Evolutionary conservation across 2,888 invertebrate species (phyloP), one percentile per base, ranked within the genome.

Genomic region (Nemotelus nigrinus): DNA sequence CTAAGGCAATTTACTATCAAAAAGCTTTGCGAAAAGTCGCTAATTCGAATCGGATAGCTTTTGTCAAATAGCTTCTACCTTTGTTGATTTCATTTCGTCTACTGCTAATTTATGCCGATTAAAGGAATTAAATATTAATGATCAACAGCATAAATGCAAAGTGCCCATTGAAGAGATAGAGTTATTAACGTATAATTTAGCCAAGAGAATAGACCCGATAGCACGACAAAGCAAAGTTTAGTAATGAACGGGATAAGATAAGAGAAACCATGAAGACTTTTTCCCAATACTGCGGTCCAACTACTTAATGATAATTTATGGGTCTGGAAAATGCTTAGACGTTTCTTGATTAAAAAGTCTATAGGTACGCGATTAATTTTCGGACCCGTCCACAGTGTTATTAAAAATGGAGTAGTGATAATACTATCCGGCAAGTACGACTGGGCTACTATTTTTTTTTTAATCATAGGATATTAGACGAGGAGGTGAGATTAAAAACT

Each of bases 41-140:
- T 74, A 74, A 74, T 74, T 50, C 48, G 63, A 74, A 74, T 63
- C 74, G 60, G 48, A 74, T 74, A 60, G 63, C 60, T 41, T 72
- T 60, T 55, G 8, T 44, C 10, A 58, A 58, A 58, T 48, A 39
- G 8, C 47, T 45, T 60, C 10, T 53, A 3, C 57, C 60, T 45
- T 43, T 60, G 71, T 53, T 74, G 25, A 67, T 63, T 50, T 63
- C 47, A 67, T 76, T 68, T 57, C 58, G 44, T 50, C 55, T 72
- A 50, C 53, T 8, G 48, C 53, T 50, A 68, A 77, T 57, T 74
- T 79, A 79, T 77, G 77, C 77, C 77, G 79, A 74, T 74, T 60
- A n/a, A 63, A 74, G 74, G 72, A 77, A 77, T 79, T 79, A 77
- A 79, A 79, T 79, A 79, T 79, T 79, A 74, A 79, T 79, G 79